These are phyloP conservation scores for Isurus oxyrinchus DNA, from an alignment of 2,113 vertebrate species.

Conservation along the genomic window DNA sequence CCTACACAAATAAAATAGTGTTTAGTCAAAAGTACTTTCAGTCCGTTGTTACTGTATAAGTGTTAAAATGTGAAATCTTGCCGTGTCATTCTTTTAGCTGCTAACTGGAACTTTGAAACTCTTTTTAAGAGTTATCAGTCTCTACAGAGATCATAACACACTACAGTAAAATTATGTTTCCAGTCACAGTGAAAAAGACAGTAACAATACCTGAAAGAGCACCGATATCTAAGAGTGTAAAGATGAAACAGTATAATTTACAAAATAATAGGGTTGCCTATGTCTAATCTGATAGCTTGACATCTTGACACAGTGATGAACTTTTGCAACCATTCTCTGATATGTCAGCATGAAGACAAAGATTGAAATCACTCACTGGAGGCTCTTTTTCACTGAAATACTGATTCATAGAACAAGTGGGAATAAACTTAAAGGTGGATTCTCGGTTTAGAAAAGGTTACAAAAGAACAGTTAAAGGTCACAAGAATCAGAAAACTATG, in stretches of 20 bases:
- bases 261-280: neutral
- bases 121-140: no score
- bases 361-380: neutral
- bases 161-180: neutral
- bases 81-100: no score
- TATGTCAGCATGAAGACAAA: neutral
- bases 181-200: neutral
- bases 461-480: neutral
- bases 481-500: neutral
- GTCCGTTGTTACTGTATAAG: no score
- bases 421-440: neutral
- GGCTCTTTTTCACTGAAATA: neutral
- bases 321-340: neutral
- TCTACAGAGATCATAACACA: no score
- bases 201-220: neutral
- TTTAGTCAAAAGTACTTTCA: no score
- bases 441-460: constrained; percentile 20
- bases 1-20: no score
- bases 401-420: neutral
- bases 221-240: neutral
- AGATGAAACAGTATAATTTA: neutral
- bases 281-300: neutral
- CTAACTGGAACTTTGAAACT: no score
- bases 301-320: neutral
- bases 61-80: no score